Evolutionary conservation across 2,113 vertebrate species (phyloP), one percentile per base, ranked within the genome.

Genomic region (Scomber scombrus): DNA sequence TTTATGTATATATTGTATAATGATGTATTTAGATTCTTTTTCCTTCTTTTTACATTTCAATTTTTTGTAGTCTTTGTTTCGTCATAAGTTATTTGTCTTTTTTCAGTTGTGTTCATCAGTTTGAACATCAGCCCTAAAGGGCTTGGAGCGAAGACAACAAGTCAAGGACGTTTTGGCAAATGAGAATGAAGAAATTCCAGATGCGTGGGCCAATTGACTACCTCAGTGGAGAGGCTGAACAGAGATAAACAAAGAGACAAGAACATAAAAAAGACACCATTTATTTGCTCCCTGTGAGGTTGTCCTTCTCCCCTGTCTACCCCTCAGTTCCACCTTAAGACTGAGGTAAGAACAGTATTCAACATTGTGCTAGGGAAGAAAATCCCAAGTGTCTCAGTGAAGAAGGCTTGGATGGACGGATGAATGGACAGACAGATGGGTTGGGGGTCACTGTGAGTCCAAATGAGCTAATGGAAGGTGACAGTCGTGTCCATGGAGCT

Each of bases 311-410:
- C 93, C 84, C 90, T 88, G 93, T 91, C 89, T 89, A 81, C 88
- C 91, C 94, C 95, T 95, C 95, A 95, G 95, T 93, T 94, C 94
- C 95, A 94, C 94, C 93, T 86, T 78, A 70, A 2, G 81, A 96
- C 96, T 94, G 96, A 97, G 96, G 96, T 96, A 95, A 96, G 76
- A 94, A 95, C 95, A 96, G 95, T 96, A 90, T 96, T 93, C 94
- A 92, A 94, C 91, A 88, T 97, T 97, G 97, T 97, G 97, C 97
- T 96, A 95, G 95, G 95, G 96, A 95, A 95, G 88, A 95, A 95
- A 87, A 93, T 95, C 93, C 93, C 92, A 86, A 80, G 91, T 95
- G 87, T 96, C 94, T 95, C 88, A 93, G 93, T 81, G 84, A 86
- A 88, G 83, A 84, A 97, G 91, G 88, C 88, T 78, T 49, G 78